A percentile compares a stretch with the other conserved stretches of the same genome.
Conservation (phyloP, 2,888 invertebrate genomes). For the Pegoplata infirma region DNA sequence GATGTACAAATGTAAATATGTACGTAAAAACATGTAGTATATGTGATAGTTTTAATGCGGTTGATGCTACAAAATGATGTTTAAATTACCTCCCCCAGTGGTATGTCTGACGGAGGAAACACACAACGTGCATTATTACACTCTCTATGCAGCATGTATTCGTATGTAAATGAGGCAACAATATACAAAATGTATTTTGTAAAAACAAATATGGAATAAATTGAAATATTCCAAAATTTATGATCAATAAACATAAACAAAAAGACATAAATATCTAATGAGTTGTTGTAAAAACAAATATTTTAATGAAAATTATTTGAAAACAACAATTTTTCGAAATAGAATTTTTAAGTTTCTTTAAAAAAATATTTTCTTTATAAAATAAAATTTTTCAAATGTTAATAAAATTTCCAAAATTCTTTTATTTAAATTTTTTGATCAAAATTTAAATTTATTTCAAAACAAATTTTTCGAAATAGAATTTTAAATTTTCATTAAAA, state of each 20-base stretch:
- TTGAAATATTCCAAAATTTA: conserved; percentile 15
- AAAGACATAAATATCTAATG: neutral
- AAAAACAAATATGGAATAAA: neutral
- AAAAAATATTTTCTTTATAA: too few relatives aligned
- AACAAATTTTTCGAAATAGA: too few relatives aligned
- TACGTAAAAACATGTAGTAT: too few relatives aligned
- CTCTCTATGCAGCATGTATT: neutral
- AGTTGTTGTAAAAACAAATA: conserved; percentile 1
- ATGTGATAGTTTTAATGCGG: neutral
- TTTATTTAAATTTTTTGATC: too few relatives aligned
- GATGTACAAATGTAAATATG: too few relatives aligned
- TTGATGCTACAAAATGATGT: conserved; percentile 22
- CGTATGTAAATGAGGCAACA: neutral
- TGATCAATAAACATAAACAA: conserved; percentile 8
- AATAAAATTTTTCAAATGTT: too few relatives aligned
- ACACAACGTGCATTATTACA: neutral
- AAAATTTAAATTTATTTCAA: too few relatives aligned
- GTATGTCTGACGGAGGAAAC: conserved; percentile 18
- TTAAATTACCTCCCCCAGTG: conserved; percentile 54
- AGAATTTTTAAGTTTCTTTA: too few relatives aligned
- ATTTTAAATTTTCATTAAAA: too few relatives aligned
- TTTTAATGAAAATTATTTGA: too few relatives aligned
- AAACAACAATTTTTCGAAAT: too few relatives aligned
- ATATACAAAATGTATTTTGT: neutral
- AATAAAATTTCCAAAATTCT: too few relatives aligned